These are phyloP conservation scores for Blastomussa wellsi DNA, from an alignment of 92 coral and sea anemone genomes.

Conservation along the genomic window DNA sequence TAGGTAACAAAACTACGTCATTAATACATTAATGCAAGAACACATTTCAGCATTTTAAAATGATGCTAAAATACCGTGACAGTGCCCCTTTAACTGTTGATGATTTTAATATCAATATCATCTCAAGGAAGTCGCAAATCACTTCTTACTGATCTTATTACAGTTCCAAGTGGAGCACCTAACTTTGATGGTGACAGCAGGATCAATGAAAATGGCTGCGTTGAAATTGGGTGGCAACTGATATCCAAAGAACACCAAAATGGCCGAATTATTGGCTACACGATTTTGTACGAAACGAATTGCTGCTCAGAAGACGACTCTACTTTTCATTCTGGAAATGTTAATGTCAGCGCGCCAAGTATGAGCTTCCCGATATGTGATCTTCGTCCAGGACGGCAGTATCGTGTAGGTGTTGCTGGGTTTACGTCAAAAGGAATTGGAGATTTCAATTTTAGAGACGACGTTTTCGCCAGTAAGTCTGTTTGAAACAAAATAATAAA, in stretches of 20 bases:
- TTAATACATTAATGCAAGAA: no score
- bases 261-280: slow-evolving; percentile 66
- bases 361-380: neutral
- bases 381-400: slow-evolving; percentile 1
- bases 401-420: slow-evolving; percentile 9
- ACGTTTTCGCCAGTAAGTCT: neutral
- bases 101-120: no score
- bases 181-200: neutral
- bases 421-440: slow-evolving; percentile 16
- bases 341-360: slow-evolving; percentile 1
- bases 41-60: no score
- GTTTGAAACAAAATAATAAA: neutral
- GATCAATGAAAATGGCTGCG: neutral
- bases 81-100: no score
- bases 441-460: neutral
- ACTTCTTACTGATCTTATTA: neutral
- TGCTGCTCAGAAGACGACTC: neutral
- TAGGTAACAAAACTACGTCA: no score
- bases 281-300: neutral
- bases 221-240: slow-evolving; percentile 52
- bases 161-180: slow-evolving; percentile 14
- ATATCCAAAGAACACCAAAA: slow-evolving; percentile 51
- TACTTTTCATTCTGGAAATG: neutral
- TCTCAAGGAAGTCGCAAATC: neutral
- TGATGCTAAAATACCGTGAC: no score